Conservation (phyloP, 2,113 vertebrate species). For the Tauraco erythrolophus region DNA sequence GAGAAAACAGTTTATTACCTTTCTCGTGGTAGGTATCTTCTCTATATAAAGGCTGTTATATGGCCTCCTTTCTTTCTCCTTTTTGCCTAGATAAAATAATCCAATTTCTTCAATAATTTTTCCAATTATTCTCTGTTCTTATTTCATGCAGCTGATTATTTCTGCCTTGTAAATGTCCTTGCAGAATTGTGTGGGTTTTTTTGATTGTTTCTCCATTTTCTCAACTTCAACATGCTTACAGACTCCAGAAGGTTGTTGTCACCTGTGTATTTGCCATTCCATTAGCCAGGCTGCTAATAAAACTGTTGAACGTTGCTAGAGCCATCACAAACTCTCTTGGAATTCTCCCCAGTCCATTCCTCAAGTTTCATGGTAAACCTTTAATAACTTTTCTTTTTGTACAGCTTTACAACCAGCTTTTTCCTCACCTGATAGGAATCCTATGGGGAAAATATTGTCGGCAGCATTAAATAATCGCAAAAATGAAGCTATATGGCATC, state of each 20-base stretch:
- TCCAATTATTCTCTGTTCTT: not conserved
- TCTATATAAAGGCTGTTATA: not conserved
- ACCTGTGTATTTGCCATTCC: not conserved
- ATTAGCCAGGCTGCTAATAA: slow-evolving; percentile 9
- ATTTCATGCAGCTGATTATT: slow-evolving; percentile 2
- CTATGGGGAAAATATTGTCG: not conserved
- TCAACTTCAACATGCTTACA: not conserved
- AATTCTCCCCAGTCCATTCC: not conserved
- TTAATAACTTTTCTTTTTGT: not conserved
- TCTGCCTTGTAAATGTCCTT: not conserved
- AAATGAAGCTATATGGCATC: not conserved
- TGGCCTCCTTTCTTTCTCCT: not conserved
- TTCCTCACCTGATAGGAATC: not conserved
- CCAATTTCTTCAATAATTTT: not conserved
- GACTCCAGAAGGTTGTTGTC: slow-evolving; percentile 7
- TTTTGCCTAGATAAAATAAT: not conserved
- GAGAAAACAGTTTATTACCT: not conserved
- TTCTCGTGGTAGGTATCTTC: not conserved
- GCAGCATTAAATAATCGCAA: not conserved
- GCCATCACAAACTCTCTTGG: not conserved
- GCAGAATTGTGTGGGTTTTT: not conserved
- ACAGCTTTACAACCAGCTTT: not conserved
- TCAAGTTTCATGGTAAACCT: slow-evolving; percentile 1
- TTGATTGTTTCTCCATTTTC: not conserved
- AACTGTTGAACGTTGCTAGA: not conserved